phyloP scores from a whole-genome alignment of 2,888 invertebrate genomes.

The Plagiodera versicolora region DNA sequence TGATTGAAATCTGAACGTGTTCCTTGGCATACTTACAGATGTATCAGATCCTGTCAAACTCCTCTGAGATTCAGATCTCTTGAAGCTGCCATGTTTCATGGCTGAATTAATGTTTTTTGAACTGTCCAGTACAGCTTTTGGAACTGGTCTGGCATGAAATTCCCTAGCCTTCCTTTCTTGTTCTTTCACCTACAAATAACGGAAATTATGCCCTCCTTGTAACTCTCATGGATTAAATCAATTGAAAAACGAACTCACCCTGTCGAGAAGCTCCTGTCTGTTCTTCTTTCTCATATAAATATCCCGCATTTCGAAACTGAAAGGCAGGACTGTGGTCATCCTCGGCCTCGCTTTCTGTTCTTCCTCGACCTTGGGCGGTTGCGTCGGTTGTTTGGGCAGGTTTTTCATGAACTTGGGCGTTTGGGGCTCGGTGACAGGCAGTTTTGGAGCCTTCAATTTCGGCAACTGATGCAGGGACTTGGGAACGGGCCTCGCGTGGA shows the following conservation, averaged over 20 bases:
- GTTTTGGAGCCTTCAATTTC: conserved; percentile 24
- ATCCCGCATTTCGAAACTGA: conserved; percentile 71
- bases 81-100: conserved; percentile 5
- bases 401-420: conserved; percentile 38
- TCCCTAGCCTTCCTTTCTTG: conserved; percentile 63
- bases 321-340: conserved; percentile 56
- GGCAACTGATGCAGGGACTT: conserved; percentile 58
- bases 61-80: neutral
- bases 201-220: too few species aligned
- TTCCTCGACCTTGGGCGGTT: conserved; percentile 3
- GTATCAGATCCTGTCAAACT: neutral
- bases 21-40: conserved; percentile 14
- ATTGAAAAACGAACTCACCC: too few species aligned
- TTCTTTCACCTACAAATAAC: conserved; percentile 49
- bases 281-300: conserved; percentile 59
- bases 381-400: conserved; percentile 6
- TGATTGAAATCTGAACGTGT: too few species aligned
- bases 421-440: conserved; percentile 28
- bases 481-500: conserved; percentile 68
- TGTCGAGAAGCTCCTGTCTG: conserved; percentile 65
- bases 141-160: conserved; percentile 73
- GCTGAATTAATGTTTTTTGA: neutral
- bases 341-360: conserved; percentile 7
- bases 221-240: too few species aligned
- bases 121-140: conserved; percentile 45